Evolutionary conservation across 2,797 vertebrate species (phyloP).

Genomic region (Megalops cyprinoides): DNA sequence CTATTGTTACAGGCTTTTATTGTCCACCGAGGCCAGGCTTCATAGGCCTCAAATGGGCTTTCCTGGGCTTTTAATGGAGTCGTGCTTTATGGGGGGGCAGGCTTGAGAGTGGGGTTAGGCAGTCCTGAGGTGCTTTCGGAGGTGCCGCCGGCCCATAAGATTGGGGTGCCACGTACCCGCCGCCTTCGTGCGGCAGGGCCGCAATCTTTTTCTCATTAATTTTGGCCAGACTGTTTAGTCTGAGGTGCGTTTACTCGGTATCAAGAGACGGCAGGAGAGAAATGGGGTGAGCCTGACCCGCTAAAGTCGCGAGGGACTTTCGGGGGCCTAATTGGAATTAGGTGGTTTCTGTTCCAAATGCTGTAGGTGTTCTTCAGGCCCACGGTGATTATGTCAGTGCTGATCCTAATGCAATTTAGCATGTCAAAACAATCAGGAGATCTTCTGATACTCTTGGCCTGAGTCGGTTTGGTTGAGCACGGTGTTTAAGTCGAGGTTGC

Average conservation of each 20-base stretch:
- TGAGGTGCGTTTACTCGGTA: not conserved
- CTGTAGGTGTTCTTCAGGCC: not conserved
- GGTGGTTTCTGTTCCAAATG: not conserved
- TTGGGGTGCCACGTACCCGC: not conserved
- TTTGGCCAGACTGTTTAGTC: conserved; percentile 13
- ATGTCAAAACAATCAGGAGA: not conserved
- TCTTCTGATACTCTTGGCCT: not conserved
- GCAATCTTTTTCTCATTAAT: not conserved
- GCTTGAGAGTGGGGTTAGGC: not conserved
- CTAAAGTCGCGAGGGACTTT: not conserved
- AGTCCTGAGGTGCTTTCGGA: not conserved
- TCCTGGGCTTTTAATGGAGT: not conserved
- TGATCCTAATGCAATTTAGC: not conserved
- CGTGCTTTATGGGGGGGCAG: not conserved
- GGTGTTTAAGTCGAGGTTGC: not conserved
- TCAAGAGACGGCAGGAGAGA: not conserved
- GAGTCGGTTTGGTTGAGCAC: not conserved
- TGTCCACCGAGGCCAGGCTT: not conserved
- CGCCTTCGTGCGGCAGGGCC: not conserved
- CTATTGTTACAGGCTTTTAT: conserved; percentile 20
- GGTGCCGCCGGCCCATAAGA: not conserved
- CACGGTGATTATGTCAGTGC: not conserved
- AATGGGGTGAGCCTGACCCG: not conserved
- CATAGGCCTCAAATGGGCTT: not conserved
- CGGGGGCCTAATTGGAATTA: not conserved